Percentiles rank a stretch among this genome's conserved stretches.
phyloP scores from a whole-genome alignment of 2,113 vertebrate genomes.

The Pipa parva region DNA sequence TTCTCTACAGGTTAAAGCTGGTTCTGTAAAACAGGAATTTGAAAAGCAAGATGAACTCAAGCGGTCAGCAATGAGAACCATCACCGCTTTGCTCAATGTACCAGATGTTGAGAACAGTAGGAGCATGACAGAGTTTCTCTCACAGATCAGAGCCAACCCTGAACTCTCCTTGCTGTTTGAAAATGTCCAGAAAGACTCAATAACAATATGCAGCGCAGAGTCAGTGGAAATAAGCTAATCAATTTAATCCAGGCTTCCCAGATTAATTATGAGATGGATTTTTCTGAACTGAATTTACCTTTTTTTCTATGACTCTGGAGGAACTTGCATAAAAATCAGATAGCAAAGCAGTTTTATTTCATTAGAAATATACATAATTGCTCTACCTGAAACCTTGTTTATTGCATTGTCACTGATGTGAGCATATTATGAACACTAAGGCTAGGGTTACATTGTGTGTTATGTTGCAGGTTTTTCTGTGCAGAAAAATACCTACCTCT shows the following conservation, averaged over 20 bases:
- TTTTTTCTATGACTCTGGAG: too few species aligned
- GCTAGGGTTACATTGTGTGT: too few species aligned
- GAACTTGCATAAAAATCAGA: too few species aligned
- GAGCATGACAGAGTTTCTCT: slow-evolving; percentile 81
- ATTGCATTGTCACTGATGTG: too few species aligned
- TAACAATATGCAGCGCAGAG: slow-evolving; percentile 57
- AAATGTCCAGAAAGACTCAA: slow-evolving; percentile 80
- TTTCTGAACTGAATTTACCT: too few species aligned
- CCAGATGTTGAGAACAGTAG: slow-evolving; percentile 83
- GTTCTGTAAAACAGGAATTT: slow-evolving; percentile 93
- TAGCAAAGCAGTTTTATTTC: too few species aligned
- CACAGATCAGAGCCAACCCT: slow-evolving; percentile 77
- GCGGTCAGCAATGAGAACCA: slow-evolving; percentile 86
- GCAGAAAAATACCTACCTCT: too few species aligned
- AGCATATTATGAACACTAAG: too few species aligned
- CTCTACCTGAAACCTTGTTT: too few species aligned
- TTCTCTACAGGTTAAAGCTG: slow-evolving; percentile 79
- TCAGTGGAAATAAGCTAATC: slow-evolving; percentile 81
- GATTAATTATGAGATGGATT: too few species aligned
- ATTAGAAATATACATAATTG: too few species aligned
- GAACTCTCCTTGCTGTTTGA: slow-evolving; percentile 86
- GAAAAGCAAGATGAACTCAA: slow-evolving; percentile 95
- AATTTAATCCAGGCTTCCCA: background rate
- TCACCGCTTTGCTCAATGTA: slow-evolving; percentile 86
- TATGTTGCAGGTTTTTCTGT: too few species aligned